Evolutionary conservation across 2,888 invertebrate species (phyloP).

Genomic region (Cyclophora albipunctata): DNA sequence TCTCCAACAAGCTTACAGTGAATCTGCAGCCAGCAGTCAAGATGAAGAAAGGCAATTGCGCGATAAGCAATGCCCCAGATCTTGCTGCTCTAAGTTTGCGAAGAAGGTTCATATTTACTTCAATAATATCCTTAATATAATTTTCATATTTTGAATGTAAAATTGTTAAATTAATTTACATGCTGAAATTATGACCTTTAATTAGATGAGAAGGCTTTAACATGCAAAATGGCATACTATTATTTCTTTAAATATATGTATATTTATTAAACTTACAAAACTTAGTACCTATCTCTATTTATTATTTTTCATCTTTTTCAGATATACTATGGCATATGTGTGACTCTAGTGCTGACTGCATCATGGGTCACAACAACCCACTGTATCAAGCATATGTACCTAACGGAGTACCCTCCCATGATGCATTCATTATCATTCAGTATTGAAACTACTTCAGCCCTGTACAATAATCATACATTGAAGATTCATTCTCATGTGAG

Average conservation of each 20-base stretch:
- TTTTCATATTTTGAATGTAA: background rate
- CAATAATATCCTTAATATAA: background rate
- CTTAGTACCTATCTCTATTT: no score
- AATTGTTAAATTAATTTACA: no score
- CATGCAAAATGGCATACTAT: no score
- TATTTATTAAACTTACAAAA: no score
- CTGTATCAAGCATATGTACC: conserved; percentile 89
- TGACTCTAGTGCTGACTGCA: conserved; percentile 88
- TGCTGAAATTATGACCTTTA: no score
- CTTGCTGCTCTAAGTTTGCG: conserved; percentile 88
- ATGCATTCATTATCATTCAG: conserved; percentile 58
- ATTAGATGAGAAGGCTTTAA: no score
- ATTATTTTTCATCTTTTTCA: conserved; percentile 47
- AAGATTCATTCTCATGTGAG: conserved; percentile 52
- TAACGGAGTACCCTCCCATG: conserved; percentile 61
- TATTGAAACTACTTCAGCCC: conserved; percentile 46
- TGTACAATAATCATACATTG: conserved; percentile 44
- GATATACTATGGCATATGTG: conserved; percentile 92
- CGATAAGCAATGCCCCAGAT: conserved; percentile 78
- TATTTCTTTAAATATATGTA: no score
- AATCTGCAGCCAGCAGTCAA: conserved; percentile 77
- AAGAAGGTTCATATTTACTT: conserved; percentile 77
- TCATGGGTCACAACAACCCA: conserved; percentile 96
- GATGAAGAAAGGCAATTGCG: conserved; percentile 74
- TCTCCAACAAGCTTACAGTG: conserved; percentile 64